phyloP scores from a whole-genome alignment of 2,797 vertebrate genomes.

The Melanogrammus aeglefinus region DNA sequence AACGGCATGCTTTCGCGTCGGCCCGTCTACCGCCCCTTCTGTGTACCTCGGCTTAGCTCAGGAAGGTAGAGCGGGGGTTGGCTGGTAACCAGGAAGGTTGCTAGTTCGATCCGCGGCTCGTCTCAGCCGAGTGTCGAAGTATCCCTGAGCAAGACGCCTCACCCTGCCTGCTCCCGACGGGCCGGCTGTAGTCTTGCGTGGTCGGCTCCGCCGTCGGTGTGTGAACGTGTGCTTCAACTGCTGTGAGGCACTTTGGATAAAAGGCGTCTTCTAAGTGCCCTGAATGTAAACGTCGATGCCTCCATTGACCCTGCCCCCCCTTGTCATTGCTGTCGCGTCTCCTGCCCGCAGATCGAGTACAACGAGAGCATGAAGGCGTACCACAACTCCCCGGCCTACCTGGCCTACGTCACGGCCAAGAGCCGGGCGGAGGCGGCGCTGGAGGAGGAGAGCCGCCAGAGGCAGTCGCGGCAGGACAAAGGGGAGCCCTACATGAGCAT shows the following conservation, averaged over 20 bases:
- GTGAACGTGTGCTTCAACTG: too few relatives aligned
- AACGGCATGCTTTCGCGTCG: conserved; percentile 18
- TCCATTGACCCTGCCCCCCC: conserved; percentile 45
- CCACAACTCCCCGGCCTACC: conserved; percentile 96
- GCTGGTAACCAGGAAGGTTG: too few relatives aligned
- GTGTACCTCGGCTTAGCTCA: too few relatives aligned
- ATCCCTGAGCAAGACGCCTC: too few relatives aligned
- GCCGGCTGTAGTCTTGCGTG: too few relatives aligned
- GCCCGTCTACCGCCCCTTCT: not conserved
- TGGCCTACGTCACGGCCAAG: conserved; percentile 95
- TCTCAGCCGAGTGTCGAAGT: too few relatives aligned
- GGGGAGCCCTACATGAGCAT: conserved; percentile 97
- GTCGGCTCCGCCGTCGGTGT: too few relatives aligned
- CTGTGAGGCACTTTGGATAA: too few relatives aligned
- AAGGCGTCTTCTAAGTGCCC: too few relatives aligned
- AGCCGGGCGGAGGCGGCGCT: conserved; percentile 92
- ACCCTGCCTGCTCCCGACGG: too few relatives aligned
- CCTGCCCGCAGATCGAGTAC: conserved; percentile 87
- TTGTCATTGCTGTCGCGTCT: conserved; percentile 56
- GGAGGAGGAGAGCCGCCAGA: conserved; percentile 93
- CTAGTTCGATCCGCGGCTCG: too few relatives aligned
- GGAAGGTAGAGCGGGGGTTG: too few relatives aligned
- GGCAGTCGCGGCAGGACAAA: conserved; percentile 95
- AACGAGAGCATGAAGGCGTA: conserved; percentile 99
- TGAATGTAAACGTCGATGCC: not conserved